Percentiles rank a stretch among this genome's conserved stretches.
These are phyloP conservation scores for Aricia artaxerxes DNA, from an alignment of 2,888 invertebrate species.

Conservation along the genomic window DNA sequence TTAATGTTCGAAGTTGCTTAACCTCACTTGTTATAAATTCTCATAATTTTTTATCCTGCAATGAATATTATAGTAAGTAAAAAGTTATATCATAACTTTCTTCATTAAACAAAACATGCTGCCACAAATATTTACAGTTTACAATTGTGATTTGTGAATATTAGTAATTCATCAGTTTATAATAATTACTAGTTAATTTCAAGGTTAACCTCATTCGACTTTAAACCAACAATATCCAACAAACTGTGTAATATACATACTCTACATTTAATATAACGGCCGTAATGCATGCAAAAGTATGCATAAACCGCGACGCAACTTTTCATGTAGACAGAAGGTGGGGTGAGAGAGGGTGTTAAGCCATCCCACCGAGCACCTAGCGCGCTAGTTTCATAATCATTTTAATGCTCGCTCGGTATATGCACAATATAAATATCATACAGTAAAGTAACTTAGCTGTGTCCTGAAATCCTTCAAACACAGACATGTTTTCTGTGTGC, in stretches of 20 bases:
- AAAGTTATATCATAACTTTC: not conserved
- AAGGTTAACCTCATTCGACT: too few relatives aligned
- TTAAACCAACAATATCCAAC: not conserved
- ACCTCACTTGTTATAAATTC: slow-evolving; percentile 44
- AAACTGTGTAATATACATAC: not conserved
- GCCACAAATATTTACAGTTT: too few relatives aligned
- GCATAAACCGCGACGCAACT: slow-evolving; percentile 65
- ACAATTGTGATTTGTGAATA: too few relatives aligned
- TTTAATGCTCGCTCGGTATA: slow-evolving; percentile 62
- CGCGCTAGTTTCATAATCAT: slow-evolving; percentile 76
- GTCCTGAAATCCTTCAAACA: not conserved
- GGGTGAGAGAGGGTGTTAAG: slow-evolving; percentile 62
- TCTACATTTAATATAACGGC: not conserved
- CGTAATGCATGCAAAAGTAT: slow-evolving; percentile 51
- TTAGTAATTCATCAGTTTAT: too few relatives aligned
- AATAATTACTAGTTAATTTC: too few relatives aligned
- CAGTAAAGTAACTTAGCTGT: not conserved
- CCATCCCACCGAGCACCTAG: slow-evolving; percentile 73
- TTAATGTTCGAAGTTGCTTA: slow-evolving; percentile 67
- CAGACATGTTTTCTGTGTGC: too few relatives aligned
- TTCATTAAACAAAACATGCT: not conserved
- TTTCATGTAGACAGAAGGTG: slow-evolving; percentile 63
- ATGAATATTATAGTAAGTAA: not conserved
- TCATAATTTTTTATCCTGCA: slow-evolving; percentile 38
- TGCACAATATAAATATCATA: not conserved